These are phyloP conservation scores for Camelus dromedarius DNA, from an alignment of 2,113 vertebrate genomes.

Conservation along the genomic window DNA sequence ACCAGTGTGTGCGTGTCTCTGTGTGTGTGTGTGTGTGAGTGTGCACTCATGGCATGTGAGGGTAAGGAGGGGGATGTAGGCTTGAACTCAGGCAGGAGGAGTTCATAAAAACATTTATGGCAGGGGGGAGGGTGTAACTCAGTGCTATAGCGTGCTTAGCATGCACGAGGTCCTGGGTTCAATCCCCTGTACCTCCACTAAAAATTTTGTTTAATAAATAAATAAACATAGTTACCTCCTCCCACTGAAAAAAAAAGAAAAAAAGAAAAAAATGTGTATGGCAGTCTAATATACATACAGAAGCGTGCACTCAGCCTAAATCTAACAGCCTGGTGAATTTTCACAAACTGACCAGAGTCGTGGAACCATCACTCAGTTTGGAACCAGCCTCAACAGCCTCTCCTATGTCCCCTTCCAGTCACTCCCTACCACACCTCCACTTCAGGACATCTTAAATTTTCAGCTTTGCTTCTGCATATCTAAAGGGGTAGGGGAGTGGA, in stretches of 20 bases:
- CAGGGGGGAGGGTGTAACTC: too few species aligned
- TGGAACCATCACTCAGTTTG: rapidly evolving
- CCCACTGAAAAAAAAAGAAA: too few species aligned
- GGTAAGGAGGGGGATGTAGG: background rate
- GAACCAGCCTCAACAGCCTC: background rate
- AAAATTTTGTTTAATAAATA: too few species aligned
- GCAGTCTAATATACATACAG: rapidly evolving
- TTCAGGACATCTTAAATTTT: background rate
- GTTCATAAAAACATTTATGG: too few species aligned
- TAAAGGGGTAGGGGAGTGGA: background rate
- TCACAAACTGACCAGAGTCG: background rate
- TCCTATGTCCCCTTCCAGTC: background rate
- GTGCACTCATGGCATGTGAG: background rate
- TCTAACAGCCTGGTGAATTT: background rate
- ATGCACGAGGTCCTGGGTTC: too few species aligned
- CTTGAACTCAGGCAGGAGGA: background rate
- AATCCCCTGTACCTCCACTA: too few species aligned
- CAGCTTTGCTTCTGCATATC: background rate
- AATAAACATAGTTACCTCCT: too few species aligned
- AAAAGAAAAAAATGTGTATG: background rate
- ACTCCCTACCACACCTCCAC: background rate
- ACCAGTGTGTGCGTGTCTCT: background rate
- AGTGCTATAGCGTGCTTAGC: too few species aligned
- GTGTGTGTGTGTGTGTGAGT: background rate
- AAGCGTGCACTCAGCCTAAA: background rate